A percentile compares a stretch with the other conserved stretches of the same genome.
phyloP scores from a whole-genome alignment of 2,888 invertebrate genomes.

The Ceriagrion tenellum region DNA sequence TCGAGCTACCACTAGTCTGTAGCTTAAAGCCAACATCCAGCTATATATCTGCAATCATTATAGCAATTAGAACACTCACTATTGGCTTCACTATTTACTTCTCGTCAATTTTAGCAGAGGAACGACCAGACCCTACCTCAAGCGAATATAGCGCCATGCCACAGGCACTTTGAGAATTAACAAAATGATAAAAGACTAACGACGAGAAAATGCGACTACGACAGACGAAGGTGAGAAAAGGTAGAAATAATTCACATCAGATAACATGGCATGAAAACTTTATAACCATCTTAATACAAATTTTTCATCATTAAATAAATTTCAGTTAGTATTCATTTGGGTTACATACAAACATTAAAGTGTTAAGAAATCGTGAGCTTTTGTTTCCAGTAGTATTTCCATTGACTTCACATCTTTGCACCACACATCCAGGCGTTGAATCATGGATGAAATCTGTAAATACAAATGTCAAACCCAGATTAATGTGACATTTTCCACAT shows the following conservation, averaged over 20 bases:
- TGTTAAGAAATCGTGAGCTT: constrained; percentile 89
- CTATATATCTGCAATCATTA: neutral
- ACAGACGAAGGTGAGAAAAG: too few relatives aligned
- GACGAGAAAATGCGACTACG: neutral
- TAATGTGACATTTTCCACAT: too few relatives aligned
- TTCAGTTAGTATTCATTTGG: neutral
- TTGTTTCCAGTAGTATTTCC: constrained; percentile 86
- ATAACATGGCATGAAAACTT: constrained; percentile 14
- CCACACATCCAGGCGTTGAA: constrained; percentile 86
- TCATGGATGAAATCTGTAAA: constrained; percentile 85
- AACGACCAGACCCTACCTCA: neutral
- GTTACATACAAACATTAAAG: constrained; percentile 77
- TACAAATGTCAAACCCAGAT: neutral
- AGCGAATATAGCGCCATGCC: constrained; percentile 17
- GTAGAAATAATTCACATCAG: neutral
- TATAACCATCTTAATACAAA: constrained; percentile 41
- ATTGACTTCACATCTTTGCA: constrained; percentile 86
- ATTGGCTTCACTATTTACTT: neutral
- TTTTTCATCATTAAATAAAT: constrained; percentile 41
- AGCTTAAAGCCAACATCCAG: neutral
- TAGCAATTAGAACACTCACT: neutral
- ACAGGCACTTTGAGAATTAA: neutral
- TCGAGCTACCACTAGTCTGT: neutral
- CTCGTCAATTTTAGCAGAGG: neutral
- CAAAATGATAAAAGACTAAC: neutral